Base-by-base conservation (phyloP, 2,888 invertebrate species). In the Cepaea hortensis region DNA sequence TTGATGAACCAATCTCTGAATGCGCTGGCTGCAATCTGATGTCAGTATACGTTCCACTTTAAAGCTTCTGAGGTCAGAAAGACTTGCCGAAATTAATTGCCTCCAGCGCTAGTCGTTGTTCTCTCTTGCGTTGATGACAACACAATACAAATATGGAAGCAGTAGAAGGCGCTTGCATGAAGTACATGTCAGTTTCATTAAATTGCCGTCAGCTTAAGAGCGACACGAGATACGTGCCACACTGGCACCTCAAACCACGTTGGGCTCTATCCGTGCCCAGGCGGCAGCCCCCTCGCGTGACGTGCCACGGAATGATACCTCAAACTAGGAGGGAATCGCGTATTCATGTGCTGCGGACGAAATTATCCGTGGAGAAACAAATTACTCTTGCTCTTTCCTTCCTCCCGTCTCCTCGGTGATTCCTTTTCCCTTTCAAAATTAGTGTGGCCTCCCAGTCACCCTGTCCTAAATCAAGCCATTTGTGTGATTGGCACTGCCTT, bases 141-240 rank as follows among this genome's bases (percentile, higher is more conserved):
- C 84, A 84, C 18, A 62, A 84, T 65, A 75, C 75, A 65, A 76
- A 76, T 46, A 62, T 48, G 75, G 75, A 65, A n/a, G 7, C 46
- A 4, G 35, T 7, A 62, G 48, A 65, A 1, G 18, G 48, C 46
- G 18, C 55, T 48, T 5, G 46, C 20, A 48, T 23, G 20, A 15
- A 84, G 48, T 20, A 18, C 73, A 80, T 46, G 85, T 85, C 85
- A 85, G 18, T 80, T 85, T 85, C 73, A 85, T 85, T 85, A 85
- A 85, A 85, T 62, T 73, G 68, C 4, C 85, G 72, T 80, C 85
- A 85, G 80, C 72, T 73, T 80, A 18, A 72, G 70, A 70, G 46
- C 35, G 73, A 80, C 85, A 80, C 62, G 76, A 65, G 61, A 76
- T 61, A 62, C 75, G 35, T 48, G 65, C 75, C 62, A 48, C n/a